Evolutionary conservation across 2,797 vertebrate species (phyloP).

Genomic region (Furcifer pardalis): DNA sequence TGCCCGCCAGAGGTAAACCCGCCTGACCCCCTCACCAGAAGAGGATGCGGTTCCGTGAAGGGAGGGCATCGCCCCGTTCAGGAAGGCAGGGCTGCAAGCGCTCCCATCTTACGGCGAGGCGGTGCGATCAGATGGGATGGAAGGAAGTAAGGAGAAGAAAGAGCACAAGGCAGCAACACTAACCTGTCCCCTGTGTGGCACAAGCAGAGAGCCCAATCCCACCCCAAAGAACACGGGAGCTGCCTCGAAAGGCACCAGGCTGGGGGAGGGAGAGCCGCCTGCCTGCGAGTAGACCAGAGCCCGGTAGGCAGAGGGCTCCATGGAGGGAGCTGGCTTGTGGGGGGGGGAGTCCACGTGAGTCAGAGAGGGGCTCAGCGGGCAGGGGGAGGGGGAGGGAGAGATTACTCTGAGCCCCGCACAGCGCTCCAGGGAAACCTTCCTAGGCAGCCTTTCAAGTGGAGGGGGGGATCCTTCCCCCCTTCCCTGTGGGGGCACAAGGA

Average conservation of each 20-base stretch:
- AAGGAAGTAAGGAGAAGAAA: neutral
- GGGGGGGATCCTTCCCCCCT: neutral
- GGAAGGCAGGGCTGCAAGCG: neutral
- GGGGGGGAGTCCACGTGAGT: neutral
- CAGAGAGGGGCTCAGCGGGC: neutral
- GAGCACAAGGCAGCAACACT: neutral
- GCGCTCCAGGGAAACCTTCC: too few relatives aligned
- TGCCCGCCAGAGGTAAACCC: slow-evolving; percentile 3
- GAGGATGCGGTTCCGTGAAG: neutral
- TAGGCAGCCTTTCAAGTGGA: too few relatives aligned
- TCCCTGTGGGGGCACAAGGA: neutral
- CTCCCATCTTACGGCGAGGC: too few relatives aligned
- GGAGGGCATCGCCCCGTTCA: neutral
- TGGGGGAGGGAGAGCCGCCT: neutral
- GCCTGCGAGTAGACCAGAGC: neutral
- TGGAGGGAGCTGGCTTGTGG: neutral
- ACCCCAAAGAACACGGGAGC: neutral
- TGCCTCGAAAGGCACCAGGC: neutral
- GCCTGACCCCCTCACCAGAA: neutral
- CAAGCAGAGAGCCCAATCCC: neutral
- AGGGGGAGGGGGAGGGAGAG: neutral
- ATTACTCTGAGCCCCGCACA: neutral
- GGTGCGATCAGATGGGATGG: neutral
- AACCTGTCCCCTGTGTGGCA: neutral
- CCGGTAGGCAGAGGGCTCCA: neutral